A percentile compares a stretch with the other conserved stretches of the same genome.
Evolutionary conservation across 1,140 invertebrate species (phyloP).

Genomic region (Zaprionus camerounensis): DNA sequence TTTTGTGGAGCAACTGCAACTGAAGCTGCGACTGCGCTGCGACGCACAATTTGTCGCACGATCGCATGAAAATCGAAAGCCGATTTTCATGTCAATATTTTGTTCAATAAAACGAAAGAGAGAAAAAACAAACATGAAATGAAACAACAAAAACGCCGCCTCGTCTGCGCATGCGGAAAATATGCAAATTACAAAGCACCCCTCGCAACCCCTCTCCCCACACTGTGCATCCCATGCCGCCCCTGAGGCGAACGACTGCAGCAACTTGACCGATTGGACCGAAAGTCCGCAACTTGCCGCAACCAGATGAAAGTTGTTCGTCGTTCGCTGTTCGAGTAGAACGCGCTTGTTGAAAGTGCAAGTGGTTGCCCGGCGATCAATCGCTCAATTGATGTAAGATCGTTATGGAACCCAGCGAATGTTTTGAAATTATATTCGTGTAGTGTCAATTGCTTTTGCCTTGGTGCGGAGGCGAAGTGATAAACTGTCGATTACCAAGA

Average conservation of each 20-base stretch:
- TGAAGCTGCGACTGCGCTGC: background rate
- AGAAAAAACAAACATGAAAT: background rate
- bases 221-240: background rate
- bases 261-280: conserved; percentile 67
- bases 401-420: conserved; percentile 43
- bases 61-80: conserved; percentile 72
- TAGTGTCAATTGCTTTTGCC: background rate
- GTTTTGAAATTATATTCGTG: background rate
- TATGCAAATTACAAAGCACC: conserved; percentile 72
- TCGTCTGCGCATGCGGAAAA: conserved; percentile 77
- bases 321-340: conserved; percentile 64
- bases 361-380: conserved; percentile 51
- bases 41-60: conserved; percentile 76
- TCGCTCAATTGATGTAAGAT: conserved; percentile 65
- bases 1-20: conserved; percentile 63
- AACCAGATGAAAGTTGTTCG: conserved; percentile 68
- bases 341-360: conserved; percentile 71
- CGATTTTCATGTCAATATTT: conserved; percentile 83
- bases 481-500: background rate
- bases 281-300: conserved; percentile 59
- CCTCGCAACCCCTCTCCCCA: conserved; percentile 13
- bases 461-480: background rate
- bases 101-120: conserved; percentile 67
- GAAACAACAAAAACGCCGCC: conserved; percentile 2
- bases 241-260: conserved; percentile 32